Base-by-base conservation (phyloP, 2,888 invertebrate species). In the Dryomyza anilis region DNA sequence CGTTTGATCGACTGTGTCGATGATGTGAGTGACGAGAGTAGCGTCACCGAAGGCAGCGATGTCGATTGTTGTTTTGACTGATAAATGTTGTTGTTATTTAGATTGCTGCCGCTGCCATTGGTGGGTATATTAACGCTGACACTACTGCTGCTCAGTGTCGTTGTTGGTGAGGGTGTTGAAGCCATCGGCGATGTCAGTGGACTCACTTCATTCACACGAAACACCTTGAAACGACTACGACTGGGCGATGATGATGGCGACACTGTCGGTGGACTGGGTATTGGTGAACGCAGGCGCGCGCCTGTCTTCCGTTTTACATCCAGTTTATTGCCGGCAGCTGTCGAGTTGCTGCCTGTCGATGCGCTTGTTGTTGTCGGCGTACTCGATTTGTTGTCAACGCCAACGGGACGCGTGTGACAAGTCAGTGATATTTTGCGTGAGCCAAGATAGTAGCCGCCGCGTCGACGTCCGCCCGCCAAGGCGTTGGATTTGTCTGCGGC, bases 401-500 rank as follows among this genome's bases (percentile, higher is more conserved):
- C 85, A 80, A 78, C 68, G 10, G 81, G 81, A 8, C 80, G 74
- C 72, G 88, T 89, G 81, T 89, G 89, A 80, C 91, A 90, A 8
- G 91, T 91, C 72, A 91, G 86, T 73, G 90, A 90, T 75, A 91
- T 91, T 84, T 90, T 90, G 73, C 91, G 84, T 68, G 86, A 86
- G 69, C 78, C 81, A 70, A 81, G 71, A 70, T 81, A 81, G 73
- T 81, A 80, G 70, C 82, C 80, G 65, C 77, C 73, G 53, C 80
- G 80, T 64, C 76, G 75, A 64, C 77, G 78, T 50, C 64, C 66
- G 57, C 67, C 62, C 56, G 27, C 52, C 14, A 48, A 14, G 7
- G 63, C 58, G 53, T 72, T 68, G 64, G 78, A 64, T 69, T 75
- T 76, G 33, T 77, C 75, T 25, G 72, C 66, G 30, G 75, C 66